Base-by-base conservation (phyloP, 2,113 vertebrate species). In the Rana temporaria region DNA sequence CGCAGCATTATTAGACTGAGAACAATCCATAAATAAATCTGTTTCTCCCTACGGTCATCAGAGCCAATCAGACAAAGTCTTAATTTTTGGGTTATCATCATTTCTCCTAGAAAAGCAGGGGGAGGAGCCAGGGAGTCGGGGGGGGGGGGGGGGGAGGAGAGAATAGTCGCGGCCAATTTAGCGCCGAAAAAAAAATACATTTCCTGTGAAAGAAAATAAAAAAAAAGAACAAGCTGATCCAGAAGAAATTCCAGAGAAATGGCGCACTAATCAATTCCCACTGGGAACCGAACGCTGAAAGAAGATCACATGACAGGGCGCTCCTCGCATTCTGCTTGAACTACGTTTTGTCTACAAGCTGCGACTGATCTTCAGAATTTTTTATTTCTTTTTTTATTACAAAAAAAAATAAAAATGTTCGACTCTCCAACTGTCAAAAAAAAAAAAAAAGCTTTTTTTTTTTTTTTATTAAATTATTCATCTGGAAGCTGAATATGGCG, bases 221-320 rank as follows among this genome's bases (percentile, higher is more conserved):
- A 38, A 38, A 38, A 6, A 38, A 38, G 1, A 74, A 67, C 62
- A 66, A 82, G 70, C 80, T 82, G 80, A 74, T 74, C 72, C 62
- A 74, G 70, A 22, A 75, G 80, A 74, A 70, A 74, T 75, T 74
- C 80, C 63, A 60, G 20, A 19, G 59, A 75, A 73, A 75, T 72
- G 26, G 48, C 71, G 22, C 55, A 56, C 71, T 82, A 82, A 82
- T 72, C 80, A 82, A 56, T 82, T 82, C 80, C 71, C 62, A 59
- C 71, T 2, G 71, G 69, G 71, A 82, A 53, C 11, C 26, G n/a
- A 14, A 20, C 80, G 67, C 38, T 65, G 22, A 73, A 66, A 66
- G 48, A 63, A 52, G 48, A 38, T 81, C 62, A 55, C 52, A 34
- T 71, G 57, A 81, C 3, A 57, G 71, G 26, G 55, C 5, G 38